Base-by-base conservation (phyloP, 2,797 vertebrate species). In the Potorous gilbertii region DNA sequence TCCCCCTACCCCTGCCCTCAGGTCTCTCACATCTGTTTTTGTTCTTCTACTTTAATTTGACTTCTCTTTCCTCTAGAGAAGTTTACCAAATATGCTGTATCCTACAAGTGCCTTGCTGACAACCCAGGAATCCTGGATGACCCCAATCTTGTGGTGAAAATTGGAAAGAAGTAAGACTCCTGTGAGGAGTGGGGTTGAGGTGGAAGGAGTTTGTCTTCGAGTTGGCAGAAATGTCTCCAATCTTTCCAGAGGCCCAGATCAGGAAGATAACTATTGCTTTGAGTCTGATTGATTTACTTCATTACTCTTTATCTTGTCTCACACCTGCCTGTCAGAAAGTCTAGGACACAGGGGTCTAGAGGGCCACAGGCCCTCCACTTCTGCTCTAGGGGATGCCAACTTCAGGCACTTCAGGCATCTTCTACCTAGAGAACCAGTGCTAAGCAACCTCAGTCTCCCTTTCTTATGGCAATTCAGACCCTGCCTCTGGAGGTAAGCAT, bases 101-200 rank as follows among this genome's bases (percentile, higher is more conserved):
- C 99, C 54, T 99, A 99, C 97, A 98, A 99, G 97, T 99, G 99
- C 96, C 99, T 99, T 93, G 98, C 98, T 95, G 98, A 98, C 97
- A 99, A 99, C 95, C 99, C 99, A 31, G 99, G 99, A 97, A 98
- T 99, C 56, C 96, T 99, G 5, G 99, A 99, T 31, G 99, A 99
- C 97, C 99, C 99, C 0, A 99, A 99, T 97, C 99, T 99, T 9
- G 99, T 99, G 95, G 98, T 99, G 96, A 99, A 99, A 98, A 99
- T 99, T 98, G 99, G 99, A 95, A 98, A 99, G 92, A 99, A 99
- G 99, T 99, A 96, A 98, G 99, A 98, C 81, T 95, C 34, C 50
- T 95, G 34, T 46, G 59, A 16, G 9, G 40, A 40, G 0, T 8
- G 10, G 11, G 31, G 91, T 93, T 62, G 21, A 2, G 21, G 34